phyloP scores from a whole-genome alignment of 2,113 vertebrate genomes.

The Arenaria interpres region DNA sequence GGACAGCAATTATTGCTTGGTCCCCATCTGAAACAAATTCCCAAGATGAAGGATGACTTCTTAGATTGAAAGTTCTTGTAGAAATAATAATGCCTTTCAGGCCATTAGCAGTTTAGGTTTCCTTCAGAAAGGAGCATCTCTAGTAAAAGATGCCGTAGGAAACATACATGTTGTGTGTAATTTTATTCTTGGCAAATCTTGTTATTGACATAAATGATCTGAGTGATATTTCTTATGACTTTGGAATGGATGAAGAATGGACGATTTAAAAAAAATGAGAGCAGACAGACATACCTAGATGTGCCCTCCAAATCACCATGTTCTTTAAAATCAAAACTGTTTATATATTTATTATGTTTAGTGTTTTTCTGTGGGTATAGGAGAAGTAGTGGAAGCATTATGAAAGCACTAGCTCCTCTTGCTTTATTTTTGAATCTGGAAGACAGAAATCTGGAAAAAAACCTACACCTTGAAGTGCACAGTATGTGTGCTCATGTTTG shows the following conservation, averaged over 20 bases:
- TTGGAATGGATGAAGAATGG: background rate
- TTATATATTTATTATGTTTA: background rate
- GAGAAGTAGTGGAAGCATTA: background rate
- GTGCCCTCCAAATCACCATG: background rate
- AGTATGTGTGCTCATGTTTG: background rate
- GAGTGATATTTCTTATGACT: background rate
- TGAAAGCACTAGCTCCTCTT: background rate
- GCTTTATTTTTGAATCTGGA: background rate
- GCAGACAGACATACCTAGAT: background rate
- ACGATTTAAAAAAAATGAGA: background rate
- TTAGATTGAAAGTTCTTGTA: conserved; percentile 48
- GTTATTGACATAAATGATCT: background rate
- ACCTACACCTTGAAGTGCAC: background rate
- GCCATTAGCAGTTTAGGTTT: conserved; percentile 16
- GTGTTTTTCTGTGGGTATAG: background rate
- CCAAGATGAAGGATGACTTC: conserved; percentile 49
- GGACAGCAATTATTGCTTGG: background rate
- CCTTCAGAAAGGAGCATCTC: background rate
- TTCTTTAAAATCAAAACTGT: background rate
- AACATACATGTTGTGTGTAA: background rate
- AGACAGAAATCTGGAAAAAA: background rate
- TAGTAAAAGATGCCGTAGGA: background rate
- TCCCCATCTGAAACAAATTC: conserved; percentile 60
- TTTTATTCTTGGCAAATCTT: background rate
- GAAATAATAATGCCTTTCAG: conserved; percentile 45